Evolutionary conservation across 2,797 vertebrate species (phyloP).

Genomic region (Argya squamiceps): DNA sequence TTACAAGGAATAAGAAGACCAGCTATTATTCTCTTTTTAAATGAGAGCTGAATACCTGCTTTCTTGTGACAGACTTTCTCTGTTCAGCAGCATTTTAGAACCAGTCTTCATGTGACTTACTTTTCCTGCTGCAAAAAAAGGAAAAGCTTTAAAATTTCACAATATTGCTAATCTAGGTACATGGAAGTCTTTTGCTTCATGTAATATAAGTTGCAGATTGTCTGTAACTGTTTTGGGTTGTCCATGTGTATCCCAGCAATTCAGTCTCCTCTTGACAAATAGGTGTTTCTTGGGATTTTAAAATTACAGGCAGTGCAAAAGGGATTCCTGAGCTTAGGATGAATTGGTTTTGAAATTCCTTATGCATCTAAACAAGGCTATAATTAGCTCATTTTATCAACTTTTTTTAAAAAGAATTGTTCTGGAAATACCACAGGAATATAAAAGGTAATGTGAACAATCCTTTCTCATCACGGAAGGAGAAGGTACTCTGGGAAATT

Average conservation of each 20-base stretch:
- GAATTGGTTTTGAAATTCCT: neutral
- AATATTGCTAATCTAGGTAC: neutral
- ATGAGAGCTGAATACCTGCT: neutral
- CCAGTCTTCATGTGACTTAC: neutral
- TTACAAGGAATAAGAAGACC: neutral
- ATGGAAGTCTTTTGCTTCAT: neutral
- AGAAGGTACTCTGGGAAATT: conserved; percentile 13
- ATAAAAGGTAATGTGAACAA: neutral
- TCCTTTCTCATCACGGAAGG: neutral
- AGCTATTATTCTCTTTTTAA: neutral
- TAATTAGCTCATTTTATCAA: neutral
- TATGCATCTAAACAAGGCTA: neutral
- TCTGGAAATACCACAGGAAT: neutral
- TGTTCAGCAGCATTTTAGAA: neutral
- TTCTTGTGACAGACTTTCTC: neutral
- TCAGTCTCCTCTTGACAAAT: rapidly evolving
- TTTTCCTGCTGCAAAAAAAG: neutral
- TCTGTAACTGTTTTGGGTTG: neutral
- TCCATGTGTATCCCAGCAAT: neutral
- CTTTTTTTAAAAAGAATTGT: rapidly evolving
- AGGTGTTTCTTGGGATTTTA: neutral
- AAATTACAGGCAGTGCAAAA: neutral
- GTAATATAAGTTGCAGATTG: neutral
- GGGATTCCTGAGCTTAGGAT: neutral
- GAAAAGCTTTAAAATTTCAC: neutral